Base-by-base conservation (phyloP, 2,797 vertebrate genomes). In the Typhlichthys eigenmanni region DNA sequence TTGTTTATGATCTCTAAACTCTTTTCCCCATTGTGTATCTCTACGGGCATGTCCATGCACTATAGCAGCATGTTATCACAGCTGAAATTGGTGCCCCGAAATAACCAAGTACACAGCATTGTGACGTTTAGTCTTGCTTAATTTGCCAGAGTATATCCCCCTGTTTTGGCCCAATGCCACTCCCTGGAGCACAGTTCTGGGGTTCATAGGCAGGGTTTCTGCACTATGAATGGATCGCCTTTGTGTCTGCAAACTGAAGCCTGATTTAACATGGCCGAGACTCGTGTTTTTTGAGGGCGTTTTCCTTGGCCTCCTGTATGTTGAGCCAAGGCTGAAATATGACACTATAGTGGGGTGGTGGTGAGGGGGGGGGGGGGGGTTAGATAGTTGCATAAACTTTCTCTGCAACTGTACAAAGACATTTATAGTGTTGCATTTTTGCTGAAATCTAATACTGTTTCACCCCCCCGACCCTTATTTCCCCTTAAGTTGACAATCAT, bases 401-500 rank as follows among this genome's bases (percentile, higher is more conserved):
- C 58, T 68, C 70, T 75, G 65, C 71, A 60, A 19, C 62, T 53
- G 49, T 52, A 29, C 61, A 70, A 77, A 76, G 65, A 62, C 68
- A 47, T 32, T 46, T 55, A 7, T 1, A 48, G 14, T 50, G 16
- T 52, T 47, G 1, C 11, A 38, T n/a, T 10, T 14, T 38, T 56
- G 29, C 29, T 6, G 1, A 52, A 55, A 4, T 3, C 60, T 68
- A 43, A 38, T 38, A 38, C 38, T 38, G 38, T 45, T 19, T 47
- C 53, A 24, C 29, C 1, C 17, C 17, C 17, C 17, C 17, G 17
- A 17, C 17, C 17, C 29, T 81, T 1, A 64, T 14, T 49, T 48
- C 10, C 60, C 51, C 1, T 17, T 1, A 87, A 99, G 97, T 91
- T 99, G 81, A 99, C 97, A 58, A 96, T 99, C 91, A 98, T 99